These are phyloP conservation scores for Torymus aiolomorphi DNA, from an alignment of 2,888 invertebrate species.

Conservation along the genomic window DNA sequence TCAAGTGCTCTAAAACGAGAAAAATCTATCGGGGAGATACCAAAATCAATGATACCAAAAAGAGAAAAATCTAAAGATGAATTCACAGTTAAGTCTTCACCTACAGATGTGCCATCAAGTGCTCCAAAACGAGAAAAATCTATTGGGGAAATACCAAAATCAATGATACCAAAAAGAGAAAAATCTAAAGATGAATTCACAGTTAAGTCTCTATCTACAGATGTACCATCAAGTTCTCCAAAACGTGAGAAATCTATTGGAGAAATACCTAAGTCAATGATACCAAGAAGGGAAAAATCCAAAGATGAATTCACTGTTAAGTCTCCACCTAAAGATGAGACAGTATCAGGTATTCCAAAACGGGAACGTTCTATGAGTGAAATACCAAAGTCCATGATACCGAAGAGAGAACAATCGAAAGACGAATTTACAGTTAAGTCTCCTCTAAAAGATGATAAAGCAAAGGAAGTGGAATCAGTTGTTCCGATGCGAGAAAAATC, in stretches of 20 bases:
- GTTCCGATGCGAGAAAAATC: conserved; percentile 33
- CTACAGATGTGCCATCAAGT: background rate
- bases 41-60: conserved; percentile 10
- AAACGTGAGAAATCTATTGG: background rate
- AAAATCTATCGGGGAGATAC: conserved; percentile 22
- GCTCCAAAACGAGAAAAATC: background rate
- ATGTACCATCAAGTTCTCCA: background rate
- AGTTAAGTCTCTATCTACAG: too few species aligned
- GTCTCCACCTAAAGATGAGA: background rate
- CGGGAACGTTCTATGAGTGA: conserved; percentile 12
- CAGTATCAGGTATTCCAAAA: background rate
- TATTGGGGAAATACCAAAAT: conserved; percentile 11
- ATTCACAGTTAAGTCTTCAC: conserved; percentile 10
- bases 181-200: too few species aligned
- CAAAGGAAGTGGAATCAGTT: background rate
- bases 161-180: conserved; percentile 8
- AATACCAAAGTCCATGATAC: conserved; percentile 4
- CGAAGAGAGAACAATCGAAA: conserved; percentile 36
- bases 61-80: conserved; percentile 26
- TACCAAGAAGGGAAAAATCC: conserved; percentile 10
- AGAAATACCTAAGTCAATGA: background rate
- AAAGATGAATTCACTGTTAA: background rate
- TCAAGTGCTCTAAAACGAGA: background rate
- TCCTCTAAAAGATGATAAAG: conserved; percentile 1
- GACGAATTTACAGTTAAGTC: conserved; percentile 44